These are phyloP conservation scores for Agriotes lineatus DNA, from an alignment of 2,888 invertebrate genomes.

Conservation along the genomic window DNA sequence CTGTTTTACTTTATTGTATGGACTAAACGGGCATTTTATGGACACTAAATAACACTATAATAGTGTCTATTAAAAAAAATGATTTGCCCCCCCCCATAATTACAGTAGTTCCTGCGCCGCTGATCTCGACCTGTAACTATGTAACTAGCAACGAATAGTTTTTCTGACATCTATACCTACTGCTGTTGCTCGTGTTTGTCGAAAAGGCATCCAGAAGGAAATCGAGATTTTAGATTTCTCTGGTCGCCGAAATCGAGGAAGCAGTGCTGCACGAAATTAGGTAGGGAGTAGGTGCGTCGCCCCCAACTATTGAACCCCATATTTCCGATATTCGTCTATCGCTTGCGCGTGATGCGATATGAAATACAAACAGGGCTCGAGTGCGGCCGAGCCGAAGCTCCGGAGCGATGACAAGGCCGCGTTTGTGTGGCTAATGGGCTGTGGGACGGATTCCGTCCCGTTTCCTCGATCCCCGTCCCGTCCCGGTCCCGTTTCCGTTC, in stretches of 20 bases:
- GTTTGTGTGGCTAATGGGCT: constrained; percentile 58
- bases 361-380: constrained; percentile 48
- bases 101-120: no score
- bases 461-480: constrained; percentile 43
- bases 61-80: no score
- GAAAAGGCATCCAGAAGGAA: no score
- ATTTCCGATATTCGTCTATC: constrained; percentile 45
- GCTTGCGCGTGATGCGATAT: constrained; percentile 45
- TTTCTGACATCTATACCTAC: no score
- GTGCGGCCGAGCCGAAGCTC: constrained; percentile 50
- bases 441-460: constrained; percentile 48
- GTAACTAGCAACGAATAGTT: no score
- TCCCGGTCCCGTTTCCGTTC: constrained; percentile 37
- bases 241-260: not conserved
- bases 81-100: no score
- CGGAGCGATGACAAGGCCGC: constrained; percentile 58
- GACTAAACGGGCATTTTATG: no score
- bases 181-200: no score
- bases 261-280: not conserved
- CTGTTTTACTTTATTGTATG: no score
- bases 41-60: no score
- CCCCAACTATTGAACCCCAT: constrained; percentile 41
- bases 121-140: no score
- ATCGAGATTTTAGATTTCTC: not conserved
- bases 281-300: constrained; percentile 15